phyloP scores from a whole-genome alignment of 2,888 invertebrate genomes.

The Sinelater perroti region DNA sequence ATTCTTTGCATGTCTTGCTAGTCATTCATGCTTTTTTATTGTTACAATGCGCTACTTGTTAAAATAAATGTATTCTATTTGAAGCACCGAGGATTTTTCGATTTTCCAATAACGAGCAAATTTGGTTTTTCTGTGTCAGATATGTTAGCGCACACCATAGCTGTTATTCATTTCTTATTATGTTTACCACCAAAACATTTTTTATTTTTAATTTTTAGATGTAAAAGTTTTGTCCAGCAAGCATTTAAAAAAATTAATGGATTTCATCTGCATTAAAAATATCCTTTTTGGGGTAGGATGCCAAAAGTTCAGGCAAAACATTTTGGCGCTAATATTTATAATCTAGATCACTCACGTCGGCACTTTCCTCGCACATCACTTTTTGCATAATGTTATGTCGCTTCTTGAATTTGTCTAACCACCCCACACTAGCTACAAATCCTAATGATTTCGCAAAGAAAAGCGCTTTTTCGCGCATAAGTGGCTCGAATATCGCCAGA shows the following conservation, averaged over 20 bases:
- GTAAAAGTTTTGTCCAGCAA: conserved; percentile 46
- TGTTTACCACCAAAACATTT: no score
- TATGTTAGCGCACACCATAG: conserved; percentile 50
- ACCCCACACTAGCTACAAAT: conserved; percentile 46
- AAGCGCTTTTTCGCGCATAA: conserved; percentile 40
- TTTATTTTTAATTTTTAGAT: no score
- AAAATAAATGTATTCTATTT: conserved; percentile 26
- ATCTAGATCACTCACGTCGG: conserved; percentile 39
- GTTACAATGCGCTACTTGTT: conserved; percentile 43
- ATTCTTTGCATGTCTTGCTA: no score
- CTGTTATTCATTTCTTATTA: conserved; percentile 50
- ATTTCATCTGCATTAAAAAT: conserved; percentile 50
- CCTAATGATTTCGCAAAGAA: conserved; percentile 11
- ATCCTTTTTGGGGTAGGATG: conserved; percentile 31
- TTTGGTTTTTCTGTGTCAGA: conserved; percentile 51
- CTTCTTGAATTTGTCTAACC: conserved; percentile 41
- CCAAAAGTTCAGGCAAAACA: conserved; percentile 25
- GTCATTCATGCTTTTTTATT: conserved; percentile 54
- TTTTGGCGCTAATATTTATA: conserved; percentile 46
- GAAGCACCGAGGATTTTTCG: conserved; percentile 51
- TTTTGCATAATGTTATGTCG: conserved; percentile 43
- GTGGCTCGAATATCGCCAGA: conserved; percentile 32
- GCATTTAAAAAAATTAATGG: conserved; percentile 44
- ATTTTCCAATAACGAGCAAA: conserved; percentile 51
- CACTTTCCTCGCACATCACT: conserved; percentile 42